Evolutionary conservation across 2,113 vertebrate species (phyloP).

Genomic region (Forbesichthys agassizii): DNA sequence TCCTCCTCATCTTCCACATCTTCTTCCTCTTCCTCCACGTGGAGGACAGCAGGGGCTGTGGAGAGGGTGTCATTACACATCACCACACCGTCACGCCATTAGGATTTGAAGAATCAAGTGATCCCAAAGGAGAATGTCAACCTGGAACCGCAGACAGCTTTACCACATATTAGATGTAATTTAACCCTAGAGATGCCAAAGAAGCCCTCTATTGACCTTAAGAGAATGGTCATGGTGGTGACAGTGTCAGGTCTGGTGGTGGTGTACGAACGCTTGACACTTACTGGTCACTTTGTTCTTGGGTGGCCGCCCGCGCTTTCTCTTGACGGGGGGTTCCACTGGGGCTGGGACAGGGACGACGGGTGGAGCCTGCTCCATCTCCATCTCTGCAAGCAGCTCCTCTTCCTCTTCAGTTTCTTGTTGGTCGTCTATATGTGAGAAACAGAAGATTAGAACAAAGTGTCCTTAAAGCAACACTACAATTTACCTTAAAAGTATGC

Average conservation of each 20-base stretch:
- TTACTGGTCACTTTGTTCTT: constrained; percentile 71
- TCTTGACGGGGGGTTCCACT: constrained; percentile 87
- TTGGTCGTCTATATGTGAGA: constrained; percentile 74
- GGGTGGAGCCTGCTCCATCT: constrained; percentile 80
- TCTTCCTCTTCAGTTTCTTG: constrained; percentile 80
- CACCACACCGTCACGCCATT: too few species aligned
- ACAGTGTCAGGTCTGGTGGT: too few species aligned
- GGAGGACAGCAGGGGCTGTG: constrained; percentile 88
- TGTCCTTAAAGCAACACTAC: constrained; percentile 57
- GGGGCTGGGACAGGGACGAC: constrained; percentile 79
- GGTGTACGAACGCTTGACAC: too few species aligned
- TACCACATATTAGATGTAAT: too few species aligned
- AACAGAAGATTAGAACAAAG: constrained; percentile 87
- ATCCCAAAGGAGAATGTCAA: too few species aligned
- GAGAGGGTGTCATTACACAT: background rate
- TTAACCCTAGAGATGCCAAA: too few species aligned
- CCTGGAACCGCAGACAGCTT: too few species aligned
- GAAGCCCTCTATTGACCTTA: too few species aligned
- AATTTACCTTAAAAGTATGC: too few species aligned
- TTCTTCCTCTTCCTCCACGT: constrained; percentile 78
- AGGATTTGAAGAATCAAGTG: too few species aligned
- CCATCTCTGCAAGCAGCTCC: constrained; percentile 68
- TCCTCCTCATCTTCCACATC: constrained; percentile 84
- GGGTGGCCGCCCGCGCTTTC: constrained; percentile 91
- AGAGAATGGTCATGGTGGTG: too few species aligned